Evolutionary conservation across 2,888 invertebrate genomes (phyloP), one percentile per base, ranked within the genome.

Genomic region (Macrosiphum euphorbiae): DNA sequence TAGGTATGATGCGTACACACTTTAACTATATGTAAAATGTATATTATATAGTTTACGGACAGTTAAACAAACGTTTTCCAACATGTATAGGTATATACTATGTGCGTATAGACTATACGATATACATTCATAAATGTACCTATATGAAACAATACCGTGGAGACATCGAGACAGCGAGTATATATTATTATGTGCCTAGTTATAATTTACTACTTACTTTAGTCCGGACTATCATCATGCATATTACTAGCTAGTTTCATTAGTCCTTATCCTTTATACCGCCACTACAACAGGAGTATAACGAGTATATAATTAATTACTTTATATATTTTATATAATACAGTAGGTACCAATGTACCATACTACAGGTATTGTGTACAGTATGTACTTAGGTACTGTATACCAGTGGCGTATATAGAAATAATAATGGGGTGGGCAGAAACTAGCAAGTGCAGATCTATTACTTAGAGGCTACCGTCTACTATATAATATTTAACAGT

Each of bases 31-130:
- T 78, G 78, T 78, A 78, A 78, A 78, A 78, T 35, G 78, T 78
- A 88, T 88, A n/a, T 88, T 35, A 89, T 44, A 50, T 20, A 58
- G 92, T 88, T 92, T 78, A 92, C 92, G 88, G 92, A 20, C 92
- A 61, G 88, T 92, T 92, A 92, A 92, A 88, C 92, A 92, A 92
- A 92, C 67, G 92, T 87, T 52, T 92, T 88, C 16, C 26, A 47
- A 85, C 58, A 47, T 92, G 26, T 8, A 84, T 4, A 52, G 20
- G 13, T 3, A 88, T 88, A 85, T 41, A n/a, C 84, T 20, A 16
- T 55, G 44, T 44, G 11, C n/a, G 13, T 28, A 58, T 78, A 67
- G 13, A 52, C 16, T 35, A 35, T 11, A 44, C 41, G 24, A 44
- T 44, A 44, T 85, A 28, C 85, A 26, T 26, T 11, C 10, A 55